Conservation (phyloP, 2,888 invertebrate genomes). For the Beris chalybata region DNA sequence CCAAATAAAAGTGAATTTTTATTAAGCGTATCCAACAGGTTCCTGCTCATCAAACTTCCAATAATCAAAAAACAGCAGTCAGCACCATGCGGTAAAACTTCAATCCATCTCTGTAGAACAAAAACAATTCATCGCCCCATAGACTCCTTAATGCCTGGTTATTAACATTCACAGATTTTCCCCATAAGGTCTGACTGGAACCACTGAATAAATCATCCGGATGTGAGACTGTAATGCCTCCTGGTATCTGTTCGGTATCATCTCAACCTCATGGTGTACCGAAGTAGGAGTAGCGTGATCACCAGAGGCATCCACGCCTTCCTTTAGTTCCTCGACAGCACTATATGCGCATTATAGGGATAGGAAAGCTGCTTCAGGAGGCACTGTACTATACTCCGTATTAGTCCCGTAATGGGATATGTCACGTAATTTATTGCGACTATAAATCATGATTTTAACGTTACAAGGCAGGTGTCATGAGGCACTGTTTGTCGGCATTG, state of each 20-base stretch:
- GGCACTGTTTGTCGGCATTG: conserved; percentile 1
- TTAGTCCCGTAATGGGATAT: conserved; percentile 18
- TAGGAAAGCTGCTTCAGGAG: not conserved
- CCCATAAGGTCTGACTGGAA: conserved; percentile 16
- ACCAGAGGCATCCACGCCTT: conserved; percentile 20
- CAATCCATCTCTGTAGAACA: not conserved
- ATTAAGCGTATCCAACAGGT: no score
- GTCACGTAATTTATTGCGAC: conserved; percentile 25
- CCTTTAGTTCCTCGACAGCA: not conserved
- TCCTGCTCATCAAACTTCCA: no score
- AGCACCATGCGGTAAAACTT: no score
- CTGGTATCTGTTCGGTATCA: conserved; percentile 19
- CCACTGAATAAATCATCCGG: conserved; percentile 27
- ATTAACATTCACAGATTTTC: conserved; percentile 28
- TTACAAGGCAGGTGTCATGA: conserved; percentile 23
- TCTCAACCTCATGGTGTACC: conserved; percentile 22
- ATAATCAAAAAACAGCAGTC: no score
- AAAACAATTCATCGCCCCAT: not conserved
- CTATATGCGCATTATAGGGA: not conserved
- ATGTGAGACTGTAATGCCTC: conserved; percentile 17
- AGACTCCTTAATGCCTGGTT: conserved; percentile 14
- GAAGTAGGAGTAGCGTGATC: conserved; percentile 1
- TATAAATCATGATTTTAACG: conserved; percentile 28
- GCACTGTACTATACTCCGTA: not conserved
- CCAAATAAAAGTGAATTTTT: no score